Percentiles rank a stretch among this genome's conserved stretches.
These are phyloP conservation scores for Hippocampus kuda DNA, from an alignment of 2,797 vertebrate genomes.

Conservation along the genomic window DNA sequence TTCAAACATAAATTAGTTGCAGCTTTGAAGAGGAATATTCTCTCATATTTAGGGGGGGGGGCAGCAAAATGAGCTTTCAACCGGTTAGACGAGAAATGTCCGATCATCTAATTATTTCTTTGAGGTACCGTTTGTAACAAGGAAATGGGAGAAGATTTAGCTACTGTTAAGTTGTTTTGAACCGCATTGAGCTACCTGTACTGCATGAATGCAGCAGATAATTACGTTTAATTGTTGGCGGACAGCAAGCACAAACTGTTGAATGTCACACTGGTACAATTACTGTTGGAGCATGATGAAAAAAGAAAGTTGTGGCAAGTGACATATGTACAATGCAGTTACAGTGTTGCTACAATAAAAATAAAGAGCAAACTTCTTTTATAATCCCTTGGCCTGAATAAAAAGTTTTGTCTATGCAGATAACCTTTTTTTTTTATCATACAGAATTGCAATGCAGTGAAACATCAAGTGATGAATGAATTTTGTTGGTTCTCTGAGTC, in stretches of 20 bases:
- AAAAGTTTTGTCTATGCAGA: too few relatives aligned
- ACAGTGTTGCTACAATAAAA: too few relatives aligned
- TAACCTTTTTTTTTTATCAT: too few relatives aligned
- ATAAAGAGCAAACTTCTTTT: too few relatives aligned
- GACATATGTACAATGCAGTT: too few relatives aligned
- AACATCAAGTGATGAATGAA: too few relatives aligned
- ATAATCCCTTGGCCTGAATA: too few relatives aligned
- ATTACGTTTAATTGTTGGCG: slow-evolving; percentile 14
- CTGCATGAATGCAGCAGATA: slow-evolving; percentile 12
- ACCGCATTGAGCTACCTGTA: slow-evolving; percentile 2
- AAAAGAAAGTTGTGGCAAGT: not conserved
- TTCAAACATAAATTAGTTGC: not conserved
- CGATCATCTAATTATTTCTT: slow-evolving; percentile 25
- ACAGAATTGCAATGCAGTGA: too few relatives aligned
- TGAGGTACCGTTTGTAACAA: slow-evolving; percentile 13
- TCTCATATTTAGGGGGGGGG: slow-evolving; percentile 7
- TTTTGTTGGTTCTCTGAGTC: too few relatives aligned
- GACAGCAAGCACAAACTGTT: not conserved
- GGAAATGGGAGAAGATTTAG: slow-evolving; percentile 9
- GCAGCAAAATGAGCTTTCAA: slow-evolving; percentile 5
- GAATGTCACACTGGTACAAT: not conserved
- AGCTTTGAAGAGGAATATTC: not conserved
- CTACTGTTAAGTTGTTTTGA: slow-evolving; percentile 9
- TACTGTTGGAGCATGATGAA: not conserved
- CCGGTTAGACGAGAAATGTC: slow-evolving; percentile 8